Evolutionary conservation across 2,113 vertebrate species (phyloP).

Genomic region (Microtus pennsylvanicus): DNA sequence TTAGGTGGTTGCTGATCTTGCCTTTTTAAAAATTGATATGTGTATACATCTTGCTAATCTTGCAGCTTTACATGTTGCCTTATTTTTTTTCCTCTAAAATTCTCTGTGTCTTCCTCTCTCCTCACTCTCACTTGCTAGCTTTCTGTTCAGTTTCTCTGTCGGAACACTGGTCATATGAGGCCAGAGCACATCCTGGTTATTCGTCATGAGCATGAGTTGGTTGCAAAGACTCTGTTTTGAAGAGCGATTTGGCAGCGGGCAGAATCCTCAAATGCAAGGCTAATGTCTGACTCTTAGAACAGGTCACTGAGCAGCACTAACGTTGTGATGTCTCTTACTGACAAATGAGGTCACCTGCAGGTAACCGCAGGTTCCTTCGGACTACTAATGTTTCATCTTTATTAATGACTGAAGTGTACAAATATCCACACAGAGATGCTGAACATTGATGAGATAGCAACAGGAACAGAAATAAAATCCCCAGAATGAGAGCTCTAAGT

Average conservation of each 20-base stretch:
- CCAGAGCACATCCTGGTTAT: neutral
- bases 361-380: neutral
- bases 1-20: neutral
- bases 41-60: fast-evolving
- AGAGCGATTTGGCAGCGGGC: constrained; percentile 15
- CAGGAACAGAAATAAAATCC: neutral
- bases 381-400: constrained; percentile 67
- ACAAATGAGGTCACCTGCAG: constrained; percentile 66
- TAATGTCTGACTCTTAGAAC: constrained; percentile 43
- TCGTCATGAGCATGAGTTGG: neutral
- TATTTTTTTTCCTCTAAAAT: too few relatives aligned
- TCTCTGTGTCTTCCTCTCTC: too few relatives aligned
- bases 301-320: constrained; percentile 69
- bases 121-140: too few relatives aligned
- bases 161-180: neutral
- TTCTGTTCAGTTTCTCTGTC: neutral
- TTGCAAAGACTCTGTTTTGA: neutral
- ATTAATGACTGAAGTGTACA: constrained; percentile 65
- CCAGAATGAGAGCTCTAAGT: neutral
- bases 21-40: neutral
- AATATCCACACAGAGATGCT: neutral
- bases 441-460: neutral
- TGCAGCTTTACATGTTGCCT: fast-evolving
- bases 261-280: constrained; percentile 4
- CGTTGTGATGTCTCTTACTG: constrained; percentile 61